Conservation (phyloP, 2,888 invertebrate genomes). For the Euproctis similis region DNA sequence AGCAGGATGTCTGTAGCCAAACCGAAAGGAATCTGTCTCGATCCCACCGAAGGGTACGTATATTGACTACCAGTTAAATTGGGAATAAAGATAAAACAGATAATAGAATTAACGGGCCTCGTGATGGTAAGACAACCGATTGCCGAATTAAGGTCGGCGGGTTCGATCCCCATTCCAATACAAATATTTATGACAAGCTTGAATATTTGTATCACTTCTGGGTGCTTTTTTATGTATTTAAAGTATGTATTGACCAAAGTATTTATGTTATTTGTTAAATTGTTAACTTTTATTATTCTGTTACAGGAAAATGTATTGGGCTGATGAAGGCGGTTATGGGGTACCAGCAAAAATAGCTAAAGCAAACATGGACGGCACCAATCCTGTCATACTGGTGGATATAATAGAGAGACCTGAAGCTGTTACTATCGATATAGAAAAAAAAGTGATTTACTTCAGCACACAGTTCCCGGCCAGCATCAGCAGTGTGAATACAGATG, state of each 20-base stretch:
- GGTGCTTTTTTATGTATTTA: no score
- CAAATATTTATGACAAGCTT: no score
- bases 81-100: no score
- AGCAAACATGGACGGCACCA: slow-evolving; percentile 95
- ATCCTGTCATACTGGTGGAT: slow-evolving; percentile 82
- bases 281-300: background rate
- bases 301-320: slow-evolving; percentile 90
- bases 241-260: no score
- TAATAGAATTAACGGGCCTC: no score
- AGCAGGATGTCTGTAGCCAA: slow-evolving; percentile 88
- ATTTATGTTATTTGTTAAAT: no score
- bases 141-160: no score
- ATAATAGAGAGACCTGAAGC: slow-evolving; percentile 86
- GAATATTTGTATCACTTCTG: no score
- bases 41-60: slow-evolving; percentile 91
- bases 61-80: background rate
- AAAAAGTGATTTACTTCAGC: slow-evolving; percentile 91
- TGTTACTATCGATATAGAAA: slow-evolving; percentile 88
- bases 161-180: no score
- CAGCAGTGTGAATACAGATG: slow-evolving; percentile 82
- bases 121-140: background rate
- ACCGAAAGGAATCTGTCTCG: slow-evolving; percentile 90
- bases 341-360: slow-evolving; percentile 92
- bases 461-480: slow-evolving; percentile 84
- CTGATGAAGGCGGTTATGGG: slow-evolving; percentile 94